Evolutionary conservation across 2,797 vertebrate species (phyloP), one percentile per base, ranked within the genome.

Genomic region (Delichon dasypus): DNA sequence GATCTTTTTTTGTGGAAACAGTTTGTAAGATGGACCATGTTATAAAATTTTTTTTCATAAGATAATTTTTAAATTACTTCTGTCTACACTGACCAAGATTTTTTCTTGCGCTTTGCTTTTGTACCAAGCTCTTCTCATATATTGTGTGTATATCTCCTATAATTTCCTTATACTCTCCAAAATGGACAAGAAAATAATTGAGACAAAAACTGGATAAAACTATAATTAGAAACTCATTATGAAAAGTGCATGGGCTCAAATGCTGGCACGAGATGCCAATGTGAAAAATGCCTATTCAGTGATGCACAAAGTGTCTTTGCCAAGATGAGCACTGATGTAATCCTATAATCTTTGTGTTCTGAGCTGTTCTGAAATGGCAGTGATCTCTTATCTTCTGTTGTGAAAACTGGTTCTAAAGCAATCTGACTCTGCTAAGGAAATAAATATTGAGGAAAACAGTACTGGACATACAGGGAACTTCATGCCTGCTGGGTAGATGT

Each of bases 351-450:
- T 86, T 58, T 36, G 17, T 75, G 9, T 89, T 89, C n/a, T 57
- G 64, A 88, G 22, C n/a, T 53, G 9, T 51, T 71, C 26, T 61
- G 66, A 85, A 79, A 72, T 72, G 38, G 23, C 10, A 3, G 12
- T 76, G 32, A 57, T 54, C 27, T 66, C 44, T 71, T 3, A 1
- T 53, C 40, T 48, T 81, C 26, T 67, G 15, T 83, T 74, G 58
- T 78, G 58, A 79, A 79, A 85, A 61, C 44, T 77, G 32, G 11
- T 75, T 89, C 64, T 82, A 47, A 68, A 85, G 64, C 32, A 78
- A 54, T 44, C 36, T 61, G 54, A 30, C 4, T 6, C 71, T 81
- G 11, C 30, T 57, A 50, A 64, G 38, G 74, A 65, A 75, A 71
- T 48, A 66, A 86, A 70, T 73, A 62, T 25, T 67, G 36, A 51